Conservation (phyloP, 1,140 invertebrate species). For the Bombus balteatus region DNA sequence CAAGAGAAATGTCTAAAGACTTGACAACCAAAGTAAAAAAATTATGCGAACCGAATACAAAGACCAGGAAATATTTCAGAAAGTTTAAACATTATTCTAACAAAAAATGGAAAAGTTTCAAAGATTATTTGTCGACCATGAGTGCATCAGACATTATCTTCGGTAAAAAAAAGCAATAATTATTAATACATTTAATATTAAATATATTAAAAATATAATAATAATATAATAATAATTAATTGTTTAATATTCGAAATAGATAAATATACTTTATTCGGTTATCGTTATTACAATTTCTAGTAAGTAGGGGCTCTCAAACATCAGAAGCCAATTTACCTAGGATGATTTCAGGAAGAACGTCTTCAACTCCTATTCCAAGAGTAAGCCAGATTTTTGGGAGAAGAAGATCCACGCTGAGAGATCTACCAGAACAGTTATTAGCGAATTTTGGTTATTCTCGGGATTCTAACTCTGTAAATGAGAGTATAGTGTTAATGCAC, state of each 20-base stretch:
- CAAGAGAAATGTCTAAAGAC: neutral
- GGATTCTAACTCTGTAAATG: neutral
- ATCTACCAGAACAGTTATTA: slow-evolving; percentile 10
- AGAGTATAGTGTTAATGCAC: slow-evolving; percentile 3
- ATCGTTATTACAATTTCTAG: slow-evolving; percentile 8
- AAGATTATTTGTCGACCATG: neutral
- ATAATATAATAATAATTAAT: neutral
- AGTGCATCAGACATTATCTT: neutral
- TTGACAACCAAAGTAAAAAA: neutral
- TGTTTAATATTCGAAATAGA: neutral
- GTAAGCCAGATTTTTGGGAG: neutral
- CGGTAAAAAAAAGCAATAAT: slow-evolving; percentile 6
- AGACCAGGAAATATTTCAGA: neutral
- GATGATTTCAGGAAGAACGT: neutral
- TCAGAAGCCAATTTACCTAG: neutral
- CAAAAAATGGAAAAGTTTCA: neutral
- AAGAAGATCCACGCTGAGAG: neutral
- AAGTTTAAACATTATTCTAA: neutral
- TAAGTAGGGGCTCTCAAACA: slow-evolving; percentile 15
- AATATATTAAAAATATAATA: neutral
- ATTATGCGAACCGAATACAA: neutral
- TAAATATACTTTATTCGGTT: neutral
- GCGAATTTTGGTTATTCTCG: slow-evolving; percentile 20
- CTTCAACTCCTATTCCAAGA: neutral
- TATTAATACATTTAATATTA: neutral